Evolutionary conservation across 1,140 invertebrate species (phyloP).

Genomic region (Scaptomyza montana): DNA sequence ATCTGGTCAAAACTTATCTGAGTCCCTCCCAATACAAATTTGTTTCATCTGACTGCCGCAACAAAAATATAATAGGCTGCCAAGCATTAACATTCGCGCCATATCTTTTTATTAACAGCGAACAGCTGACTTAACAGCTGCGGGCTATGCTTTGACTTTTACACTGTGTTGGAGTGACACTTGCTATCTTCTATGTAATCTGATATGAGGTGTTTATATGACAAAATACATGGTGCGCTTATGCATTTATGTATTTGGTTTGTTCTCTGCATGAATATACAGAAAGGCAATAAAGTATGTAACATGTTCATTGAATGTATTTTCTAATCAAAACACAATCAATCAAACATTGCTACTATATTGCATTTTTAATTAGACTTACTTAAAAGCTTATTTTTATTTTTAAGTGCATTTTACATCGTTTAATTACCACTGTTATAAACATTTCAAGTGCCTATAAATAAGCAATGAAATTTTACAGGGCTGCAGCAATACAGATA

Average conservation of each 20-base stretch:
- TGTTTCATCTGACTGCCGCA: not conserved
- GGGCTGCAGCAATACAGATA: constrained; percentile 8
- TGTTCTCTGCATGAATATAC: too few relatives aligned
- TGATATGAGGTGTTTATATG: too few relatives aligned
- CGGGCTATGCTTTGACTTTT: not conserved
- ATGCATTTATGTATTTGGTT: too few relatives aligned
- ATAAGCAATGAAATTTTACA: not conserved
- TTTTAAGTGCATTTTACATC: too few relatives aligned
- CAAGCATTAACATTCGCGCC: constrained; percentile 1
- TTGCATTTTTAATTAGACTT: too few relatives aligned
- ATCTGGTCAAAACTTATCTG: constrained; percentile 30
- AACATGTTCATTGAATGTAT: too few relatives aligned
- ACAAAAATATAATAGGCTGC: constrained; percentile 25
- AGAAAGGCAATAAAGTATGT: too few relatives aligned
- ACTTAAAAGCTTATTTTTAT: too few relatives aligned
- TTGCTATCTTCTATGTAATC: not conserved
- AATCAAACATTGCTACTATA: too few relatives aligned
- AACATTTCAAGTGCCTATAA: not conserved
- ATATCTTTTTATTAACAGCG: constrained; percentile 8
- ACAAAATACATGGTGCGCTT: too few relatives aligned
- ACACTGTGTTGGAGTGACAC: constrained; percentile 14
- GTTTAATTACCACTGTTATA: too few relatives aligned
- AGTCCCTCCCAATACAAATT: constrained; percentile 4
- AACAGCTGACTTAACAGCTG: constrained; percentile 11
- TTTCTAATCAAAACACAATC: too few relatives aligned